Conservation (phyloP, 2,888 invertebrate species). For the Patella ulyssiponensis region DNA sequence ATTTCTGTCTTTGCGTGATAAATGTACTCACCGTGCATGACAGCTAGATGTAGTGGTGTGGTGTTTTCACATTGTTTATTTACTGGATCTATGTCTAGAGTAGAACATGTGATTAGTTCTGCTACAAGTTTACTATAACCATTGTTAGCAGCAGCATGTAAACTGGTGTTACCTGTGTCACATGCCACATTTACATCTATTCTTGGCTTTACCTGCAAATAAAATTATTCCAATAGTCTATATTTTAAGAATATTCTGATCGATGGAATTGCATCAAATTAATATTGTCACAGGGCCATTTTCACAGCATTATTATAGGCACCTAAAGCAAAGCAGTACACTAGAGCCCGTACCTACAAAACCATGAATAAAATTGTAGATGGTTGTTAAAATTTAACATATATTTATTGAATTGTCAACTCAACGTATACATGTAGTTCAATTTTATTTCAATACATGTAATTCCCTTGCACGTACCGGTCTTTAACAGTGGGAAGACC, state of each 20-base stretch:
- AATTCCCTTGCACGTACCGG: too few relatives aligned
- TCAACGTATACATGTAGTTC: too few relatives aligned
- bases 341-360: too few relatives aligned
- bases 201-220: constrained; percentile 52
- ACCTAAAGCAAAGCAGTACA: too few relatives aligned
- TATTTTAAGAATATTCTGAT: background rate
- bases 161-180: constrained; percentile 69
- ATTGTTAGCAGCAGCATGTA: constrained; percentile 69
- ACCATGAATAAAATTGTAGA: too few relatives aligned
- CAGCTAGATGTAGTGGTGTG: constrained; percentile 67
- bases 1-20: too few relatives aligned
- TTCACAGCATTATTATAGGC: too few relatives aligned
- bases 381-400: too few relatives aligned
- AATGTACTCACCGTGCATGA: constrained; percentile 62
- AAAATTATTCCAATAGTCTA: background rate
- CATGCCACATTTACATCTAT: constrained; percentile 63
- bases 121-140: constrained; percentile 61
- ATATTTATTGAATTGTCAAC: too few relatives aligned
- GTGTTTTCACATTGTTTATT: constrained; percentile 68
- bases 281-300: too few relatives aligned
- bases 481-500: too few relatives aligned
- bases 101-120: constrained; percentile 52
- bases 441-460: too few relatives aligned
- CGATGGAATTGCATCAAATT: background rate
- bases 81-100: constrained; percentile 58